A percentile compares a stretch with the other conserved stretches of the same genome.
Evolutionary conservation across 1,140 invertebrate species (phyloP).

Genomic region (Acyrthosiphon pisum): DNA sequence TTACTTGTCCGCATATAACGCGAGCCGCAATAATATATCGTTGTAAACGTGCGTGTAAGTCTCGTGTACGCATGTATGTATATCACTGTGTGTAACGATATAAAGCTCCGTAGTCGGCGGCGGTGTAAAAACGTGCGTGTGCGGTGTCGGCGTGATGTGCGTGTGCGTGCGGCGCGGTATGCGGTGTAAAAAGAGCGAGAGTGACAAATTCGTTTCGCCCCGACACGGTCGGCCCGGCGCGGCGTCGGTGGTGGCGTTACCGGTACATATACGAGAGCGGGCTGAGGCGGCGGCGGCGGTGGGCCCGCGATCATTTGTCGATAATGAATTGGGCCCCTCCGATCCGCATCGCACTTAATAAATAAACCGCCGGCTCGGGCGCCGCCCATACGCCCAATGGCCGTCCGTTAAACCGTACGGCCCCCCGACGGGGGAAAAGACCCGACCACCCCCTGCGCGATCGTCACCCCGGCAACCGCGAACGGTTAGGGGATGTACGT

Average conservation of each 20-base stretch:
- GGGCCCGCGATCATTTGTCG: constrained; percentile 54
- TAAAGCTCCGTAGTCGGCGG: too few species aligned
- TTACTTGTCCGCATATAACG: background rate
- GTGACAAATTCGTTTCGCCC: constrained; percentile 50
- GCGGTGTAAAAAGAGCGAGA: background rate
- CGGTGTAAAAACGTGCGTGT: background rate
- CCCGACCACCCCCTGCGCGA: constrained; percentile 1
- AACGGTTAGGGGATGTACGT: constrained; percentile 26
- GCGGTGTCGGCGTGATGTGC: too few species aligned
- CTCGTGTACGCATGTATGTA: background rate
- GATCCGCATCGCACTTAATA: constrained; percentile 53
- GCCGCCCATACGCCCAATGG: constrained; percentile 55
- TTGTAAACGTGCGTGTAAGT: background rate
- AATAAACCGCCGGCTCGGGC: constrained; percentile 45
- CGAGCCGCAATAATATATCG: background rate
- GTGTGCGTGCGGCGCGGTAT: too few species aligned
- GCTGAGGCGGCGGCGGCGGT: constrained; percentile 2
- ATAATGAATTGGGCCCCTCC: constrained; percentile 55
- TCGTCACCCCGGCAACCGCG: constrained; percentile 51
- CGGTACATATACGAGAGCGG: background rate
- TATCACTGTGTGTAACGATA: background rate
- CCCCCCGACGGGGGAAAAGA: background rate
- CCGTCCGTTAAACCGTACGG: constrained; percentile 2
- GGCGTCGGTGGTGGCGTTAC: background rate
- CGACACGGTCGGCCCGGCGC: background rate